These are phyloP conservation scores for Lasioglossum vierecki DNA, from an alignment of 2,888 invertebrate species.

Conservation along the genomic window DNA sequence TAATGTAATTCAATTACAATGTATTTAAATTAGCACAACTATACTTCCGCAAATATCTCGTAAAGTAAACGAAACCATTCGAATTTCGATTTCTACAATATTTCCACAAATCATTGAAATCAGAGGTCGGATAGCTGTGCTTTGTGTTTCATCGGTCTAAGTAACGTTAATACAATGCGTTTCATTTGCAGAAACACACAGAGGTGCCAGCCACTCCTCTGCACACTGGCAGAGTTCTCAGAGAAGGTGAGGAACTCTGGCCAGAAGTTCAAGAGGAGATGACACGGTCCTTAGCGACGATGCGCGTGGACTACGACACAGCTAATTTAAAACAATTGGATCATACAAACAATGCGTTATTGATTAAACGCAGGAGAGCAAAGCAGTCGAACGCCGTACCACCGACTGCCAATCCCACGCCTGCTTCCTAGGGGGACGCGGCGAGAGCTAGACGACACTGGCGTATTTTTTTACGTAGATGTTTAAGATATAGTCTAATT, in stretches of 20 bases:
- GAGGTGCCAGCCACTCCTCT: constrained; percentile 98
- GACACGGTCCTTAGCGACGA: constrained; percentile 98
- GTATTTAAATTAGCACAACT: too few relatives aligned
- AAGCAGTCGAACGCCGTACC: constrained; percentile 65
- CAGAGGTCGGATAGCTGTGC: neutral
- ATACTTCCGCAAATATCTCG: too few relatives aligned
- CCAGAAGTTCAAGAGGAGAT: constrained; percentile 99
- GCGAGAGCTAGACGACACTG: constrained; percentile 59
- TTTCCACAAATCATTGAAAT: too few relatives aligned
- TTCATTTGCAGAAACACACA: constrained; percentile 87
- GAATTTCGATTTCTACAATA: too few relatives aligned
- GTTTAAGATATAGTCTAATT: constrained; percentile 71
- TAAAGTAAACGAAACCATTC: too few relatives aligned
- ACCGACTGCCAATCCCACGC: constrained; percentile 74
- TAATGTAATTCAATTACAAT: too few relatives aligned
- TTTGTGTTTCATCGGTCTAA: neutral
- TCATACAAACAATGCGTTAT: constrained; percentile 95
- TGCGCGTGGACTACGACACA: constrained; percentile 99
- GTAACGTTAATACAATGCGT: neutral
- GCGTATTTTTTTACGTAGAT: constrained; percentile 71
- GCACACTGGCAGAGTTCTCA: constrained; percentile 94
- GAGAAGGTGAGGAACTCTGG: constrained; percentile 97
- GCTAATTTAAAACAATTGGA: constrained; percentile 94
- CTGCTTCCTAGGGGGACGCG: constrained; percentile 75
- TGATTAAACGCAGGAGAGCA: constrained; percentile 89